These are phyloP conservation scores for Trichacis sp. DNA, from an alignment of 2,888 invertebrate genomes.

Conservation along the genomic window DNA sequence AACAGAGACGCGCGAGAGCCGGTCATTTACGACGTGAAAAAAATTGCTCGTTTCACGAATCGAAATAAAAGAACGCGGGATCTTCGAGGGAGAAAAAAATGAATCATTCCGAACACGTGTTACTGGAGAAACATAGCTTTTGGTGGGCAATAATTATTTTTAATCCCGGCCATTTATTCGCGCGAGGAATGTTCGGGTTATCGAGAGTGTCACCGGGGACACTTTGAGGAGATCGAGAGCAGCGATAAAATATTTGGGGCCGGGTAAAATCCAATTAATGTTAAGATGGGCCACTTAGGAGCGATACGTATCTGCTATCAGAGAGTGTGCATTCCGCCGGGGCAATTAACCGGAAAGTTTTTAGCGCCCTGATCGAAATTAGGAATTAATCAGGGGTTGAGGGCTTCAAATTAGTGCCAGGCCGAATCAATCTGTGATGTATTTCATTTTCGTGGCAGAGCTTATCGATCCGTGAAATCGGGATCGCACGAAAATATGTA, in stretches of 20 bases:
- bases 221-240: conserved; percentile 3
- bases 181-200: not conserved
- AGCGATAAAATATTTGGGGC: conserved; percentile 4
- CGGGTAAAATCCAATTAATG: conserved; percentile 2
- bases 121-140: not conserved
- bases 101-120: not conserved
- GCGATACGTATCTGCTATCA: conserved; percentile 6
- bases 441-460: too few species aligned
- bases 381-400: too few species aligned
- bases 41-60: too few species aligned
- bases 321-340: not conserved
- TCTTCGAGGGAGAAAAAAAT: not conserved
- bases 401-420: too few species aligned
- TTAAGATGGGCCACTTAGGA: conserved; percentile 7
- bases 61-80: too few species aligned
- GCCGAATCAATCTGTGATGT: too few species aligned
- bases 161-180: not conserved
- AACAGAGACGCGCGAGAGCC: too few species aligned
- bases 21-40: too few species aligned
- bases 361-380: too few species aligned
- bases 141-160: not conserved
- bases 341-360: too few species aligned
- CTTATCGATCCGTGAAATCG: too few species aligned
- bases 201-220: not conserved
- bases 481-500: too few species aligned